A percentile compares a stretch with the other conserved stretches of the same genome.
These are phyloP conservation scores for Ceuthmochares aereus DNA, from an alignment of 2,113 vertebrate species.

Conservation along the genomic window DNA sequence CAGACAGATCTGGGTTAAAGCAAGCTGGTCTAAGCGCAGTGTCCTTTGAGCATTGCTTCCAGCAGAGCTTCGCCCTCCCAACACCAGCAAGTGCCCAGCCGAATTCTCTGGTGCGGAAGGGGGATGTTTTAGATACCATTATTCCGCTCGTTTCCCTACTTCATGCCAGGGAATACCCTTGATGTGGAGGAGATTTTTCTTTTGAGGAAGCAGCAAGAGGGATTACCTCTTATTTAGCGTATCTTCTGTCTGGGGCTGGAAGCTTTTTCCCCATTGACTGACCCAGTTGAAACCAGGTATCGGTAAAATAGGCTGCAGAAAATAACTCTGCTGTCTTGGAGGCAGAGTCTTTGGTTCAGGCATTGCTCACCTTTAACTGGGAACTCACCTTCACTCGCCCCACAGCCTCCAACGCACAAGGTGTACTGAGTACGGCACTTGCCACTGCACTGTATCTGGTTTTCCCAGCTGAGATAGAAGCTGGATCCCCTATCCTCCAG, in stretches of 20 bases:
- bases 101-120: rapidly evolving
- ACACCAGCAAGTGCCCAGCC: not conserved
- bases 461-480: not conserved
- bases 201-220: not conserved
- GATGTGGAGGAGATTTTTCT: not conserved
- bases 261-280: not conserved
- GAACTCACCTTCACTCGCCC: not conserved
- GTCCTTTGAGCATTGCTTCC: not conserved
- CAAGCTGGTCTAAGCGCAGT: not conserved
- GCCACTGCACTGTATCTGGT: rapidly evolving
- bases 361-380: rapidly evolving
- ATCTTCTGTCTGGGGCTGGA: not conserved
- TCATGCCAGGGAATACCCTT: not conserved
- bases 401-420: rapidly evolving
- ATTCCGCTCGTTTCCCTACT: not conserved
- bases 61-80: not conserved
- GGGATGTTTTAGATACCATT: not conserved
- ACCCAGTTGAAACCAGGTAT: not conserved
- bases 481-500: not conserved
- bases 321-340: not conserved
- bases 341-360: not conserved
- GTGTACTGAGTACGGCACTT: rapidly evolving
- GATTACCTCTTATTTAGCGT: not conserved
- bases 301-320: not conserved
- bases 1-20: slow-evolving; percentile 61